Evolutionary conservation across 2,113 vertebrate genomes (phyloP).

Genomic region (Perca flavescens): DNA sequence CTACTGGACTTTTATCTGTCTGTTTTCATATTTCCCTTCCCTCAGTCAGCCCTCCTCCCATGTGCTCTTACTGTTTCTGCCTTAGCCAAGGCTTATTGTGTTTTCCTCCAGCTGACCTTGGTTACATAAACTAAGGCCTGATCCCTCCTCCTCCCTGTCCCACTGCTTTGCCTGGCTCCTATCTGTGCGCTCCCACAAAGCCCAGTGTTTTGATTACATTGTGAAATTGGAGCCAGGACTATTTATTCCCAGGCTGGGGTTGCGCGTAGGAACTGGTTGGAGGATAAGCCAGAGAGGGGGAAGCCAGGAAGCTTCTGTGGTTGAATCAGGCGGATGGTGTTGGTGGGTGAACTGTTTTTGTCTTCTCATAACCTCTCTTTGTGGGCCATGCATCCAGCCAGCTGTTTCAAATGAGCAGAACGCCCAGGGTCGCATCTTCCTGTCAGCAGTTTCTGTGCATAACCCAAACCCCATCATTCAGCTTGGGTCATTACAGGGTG

Average conservation of each 20-base stretch:
- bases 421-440: not conserved
- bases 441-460: slow-evolving; percentile 28
- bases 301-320: slow-evolving; percentile 52
- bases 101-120: slow-evolving; percentile 69
- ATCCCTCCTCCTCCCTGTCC: slow-evolving; percentile 43
- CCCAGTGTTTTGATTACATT: slow-evolving; percentile 73
- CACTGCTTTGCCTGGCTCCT: slow-evolving; percentile 52
- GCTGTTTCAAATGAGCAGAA: slow-evolving; percentile 43
- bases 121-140: slow-evolving; percentile 69
- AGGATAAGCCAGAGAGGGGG: slow-evolving; percentile 20
- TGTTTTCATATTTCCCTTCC: slow-evolving; percentile 74
- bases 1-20: slow-evolving; percentile 64
- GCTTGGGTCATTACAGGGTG: not conserved
- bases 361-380: slow-evolving; percentile 44
- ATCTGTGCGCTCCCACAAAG: slow-evolving; percentile 58
- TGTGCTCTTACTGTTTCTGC: slow-evolving; percentile 36
- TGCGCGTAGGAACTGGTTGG: slow-evolving; percentile 24
- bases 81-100: slow-evolving; percentile 48
- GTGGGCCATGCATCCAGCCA: slow-evolving; percentile 27
- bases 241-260: slow-evolving; percentile 66
- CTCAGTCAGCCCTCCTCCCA: slow-evolving; percentile 33
- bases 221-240: slow-evolving; percentile 64
- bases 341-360: slow-evolving; percentile 38
- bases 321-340: slow-evolving; percentile 43
- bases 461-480: slow-evolving; percentile 12